A percentile compares a stretch with the other conserved stretches of the same genome.
Conservation (phyloP, 2,797 vertebrate species). For the Serranus cabrilla region DNA sequence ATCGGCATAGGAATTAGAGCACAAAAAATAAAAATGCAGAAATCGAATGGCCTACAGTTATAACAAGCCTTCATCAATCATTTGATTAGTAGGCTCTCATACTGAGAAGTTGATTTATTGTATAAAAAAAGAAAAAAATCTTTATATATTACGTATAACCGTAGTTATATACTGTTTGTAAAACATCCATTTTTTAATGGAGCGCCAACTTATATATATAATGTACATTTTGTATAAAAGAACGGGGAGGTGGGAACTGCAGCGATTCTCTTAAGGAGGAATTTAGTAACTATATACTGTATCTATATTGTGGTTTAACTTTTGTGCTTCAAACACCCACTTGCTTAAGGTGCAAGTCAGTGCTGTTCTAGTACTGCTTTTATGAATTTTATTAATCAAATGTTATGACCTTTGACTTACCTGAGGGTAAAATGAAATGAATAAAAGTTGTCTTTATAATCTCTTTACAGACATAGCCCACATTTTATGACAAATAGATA, state of each 20-base stretch:
- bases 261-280: slow-evolving; percentile 81
- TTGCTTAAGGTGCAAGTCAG: slow-evolving; percentile 89
- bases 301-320: slow-evolving; percentile 58
- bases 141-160: slow-evolving; percentile 81
- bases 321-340: slow-evolving; percentile 89
- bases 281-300: slow-evolving; percentile 76
- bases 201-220: slow-evolving; percentile 86
- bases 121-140: slow-evolving; percentile 53
- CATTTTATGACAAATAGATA: slow-evolving; percentile 94
- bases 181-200: slow-evolving; percentile 86
- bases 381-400: slow-evolving; percentile 91
- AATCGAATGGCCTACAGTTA: slow-evolving; percentile 74
- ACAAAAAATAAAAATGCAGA: slow-evolving; percentile 77
- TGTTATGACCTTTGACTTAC: slow-evolving; percentile 90
- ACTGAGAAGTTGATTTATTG: slow-evolving; percentile 77
- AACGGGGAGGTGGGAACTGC: slow-evolving; percentile 67
- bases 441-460: slow-evolving; percentile 91
- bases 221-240: slow-evolving; percentile 93
- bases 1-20: slow-evolving; percentile 86
- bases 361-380: slow-evolving; percentile 92
- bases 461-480: slow-evolving; percentile 86
- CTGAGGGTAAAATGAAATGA: slow-evolving; percentile 84
- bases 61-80: slow-evolving; percentile 71
- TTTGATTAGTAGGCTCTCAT: slow-evolving; percentile 66
- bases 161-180: slow-evolving; percentile 84